Evolutionary conservation across 2,888 invertebrate species (phyloP).

Genomic region (Agrochola circellaris): DNA sequence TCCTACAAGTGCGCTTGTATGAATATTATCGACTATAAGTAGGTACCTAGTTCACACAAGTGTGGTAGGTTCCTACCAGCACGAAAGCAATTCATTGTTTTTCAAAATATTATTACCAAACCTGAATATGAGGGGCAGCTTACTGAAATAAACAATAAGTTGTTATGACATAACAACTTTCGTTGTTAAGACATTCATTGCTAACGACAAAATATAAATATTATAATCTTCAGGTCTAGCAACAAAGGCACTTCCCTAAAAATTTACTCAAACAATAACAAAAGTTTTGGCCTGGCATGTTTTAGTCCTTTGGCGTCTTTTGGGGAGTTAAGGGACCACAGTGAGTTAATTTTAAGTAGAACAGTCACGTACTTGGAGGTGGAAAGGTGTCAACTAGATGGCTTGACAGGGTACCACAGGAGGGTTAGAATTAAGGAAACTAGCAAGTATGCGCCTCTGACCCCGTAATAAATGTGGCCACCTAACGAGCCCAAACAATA

Average conservation of each 20-base stretch:
- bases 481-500: too few species aligned
- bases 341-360: background rate
- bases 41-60: background rate
- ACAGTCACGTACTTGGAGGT: constrained; percentile 12
- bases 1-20: background rate
- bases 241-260: background rate
- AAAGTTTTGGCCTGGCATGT: background rate
- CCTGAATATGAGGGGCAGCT: too few species aligned
- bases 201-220: background rate
- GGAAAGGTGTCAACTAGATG: background rate
- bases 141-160: background rate
- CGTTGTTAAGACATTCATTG: background rate
- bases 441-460: too few species aligned
- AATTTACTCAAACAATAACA: background rate
- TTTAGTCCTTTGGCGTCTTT: background rate
- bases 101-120: constrained; percentile 23
- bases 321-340: background rate
- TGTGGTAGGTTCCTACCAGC: background rate
- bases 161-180: constrained; percentile 5
- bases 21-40: background rate
- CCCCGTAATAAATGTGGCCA: too few species aligned
- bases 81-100: constrained; percentile 1
- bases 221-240: constrained; percentile 2
- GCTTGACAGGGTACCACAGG: background rate
- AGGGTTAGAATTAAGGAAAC: background rate